Base-by-base conservation (phyloP, 2,888 invertebrate species). In the Torymus texanus region DNA sequence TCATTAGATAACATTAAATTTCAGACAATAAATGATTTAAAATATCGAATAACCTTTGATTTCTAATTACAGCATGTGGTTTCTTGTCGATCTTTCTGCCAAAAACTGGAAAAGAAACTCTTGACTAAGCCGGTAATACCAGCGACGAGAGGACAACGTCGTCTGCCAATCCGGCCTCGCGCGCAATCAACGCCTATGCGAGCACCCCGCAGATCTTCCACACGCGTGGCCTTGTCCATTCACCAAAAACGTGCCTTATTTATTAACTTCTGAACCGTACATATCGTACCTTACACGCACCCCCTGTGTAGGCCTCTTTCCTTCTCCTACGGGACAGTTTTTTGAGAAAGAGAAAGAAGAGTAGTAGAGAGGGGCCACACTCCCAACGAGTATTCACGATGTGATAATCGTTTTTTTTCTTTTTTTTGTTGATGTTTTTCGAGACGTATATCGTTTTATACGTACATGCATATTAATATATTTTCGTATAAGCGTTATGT, bases 41-140 rank as follows among this genome's bases (percentile, higher is more conserved):
- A 12, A 73, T 62, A 58, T 21, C 29, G 63, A 56, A 75, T 66
- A 14, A 21, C n/a, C 65, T 29, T 62, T 29, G 62, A 56, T 56
- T 50, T 51, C n/a, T 55, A 2, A 78, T 88, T 83, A 93, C 91
- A 95, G 95, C 93, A 86, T 94, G 95, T 91, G 95, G 94, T 81
- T 89, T 94, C 82, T 92, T 95, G 83, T 95, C 95, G 90, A 93
- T 95, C 91, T 91, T 95, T 88, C 92, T 95, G 88, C 95, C 95
- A 86, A 94, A 92, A 90, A 95, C 95, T 81, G 95, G 95, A 84
- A 93, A 93, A 87, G 94, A 94, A 86, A 94, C 94, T 59, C 90
- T 95, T 88, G 94, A 94, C 88, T 94, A 92, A 86, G 24, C 13
- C 50, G 2, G 1, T 14, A 21, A 29, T 8, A 41, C 10, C 41